Base-by-base conservation (phyloP, 1,140 invertebrate species). In the Pseudachorutes palmiensis region DNA sequence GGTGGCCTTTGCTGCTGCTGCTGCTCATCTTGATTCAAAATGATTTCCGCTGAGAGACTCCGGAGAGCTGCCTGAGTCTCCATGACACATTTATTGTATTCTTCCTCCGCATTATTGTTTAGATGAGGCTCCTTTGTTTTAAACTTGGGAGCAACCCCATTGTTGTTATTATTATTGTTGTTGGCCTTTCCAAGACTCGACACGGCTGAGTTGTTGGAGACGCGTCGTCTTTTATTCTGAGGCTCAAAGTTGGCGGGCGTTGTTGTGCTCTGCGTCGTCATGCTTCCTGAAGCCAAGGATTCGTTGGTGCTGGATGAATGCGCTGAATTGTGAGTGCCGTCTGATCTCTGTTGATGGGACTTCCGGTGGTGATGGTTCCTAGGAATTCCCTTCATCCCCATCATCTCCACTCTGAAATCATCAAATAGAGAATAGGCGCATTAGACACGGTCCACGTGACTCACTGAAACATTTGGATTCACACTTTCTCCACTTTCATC, bases 61-160 rank as follows among this genome's bases (percentile, higher is more conserved):
- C 72, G 33, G 16, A 73, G 65, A 30, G 72, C 72, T 9, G 70
- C 67, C 36, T 73, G 72, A 19, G 72, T 73, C 55, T 73, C 72
- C 45, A 73, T 57, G 62, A 73, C 72, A 67, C 72, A 73, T 58
- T 73, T 70, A 48, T 73, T 65, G 64, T 73, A 73, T 48, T 72
- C 70, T 16, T 72, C 70, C 31, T 72, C 70, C 9, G 70, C 70
- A 65, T 69, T 72, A n/a, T 33, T 64, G 31, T 36, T 48, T 30
- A 30, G 19, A 9, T 30, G n/a, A 24, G 22, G 31, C 36, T 57
- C 65, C 45, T 64, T 31, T 68, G 33, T 60, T 30, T 30, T 33
- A 19, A 62, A 45, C 29, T 63, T 36, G 24, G 57, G 65, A 36
- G 12, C 9, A 5, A 55, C 5, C 14, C 51, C 51, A 55, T 55